Base-by-base conservation (phyloP, 2,888 invertebrate species). In the Phasia obesa region DNA sequence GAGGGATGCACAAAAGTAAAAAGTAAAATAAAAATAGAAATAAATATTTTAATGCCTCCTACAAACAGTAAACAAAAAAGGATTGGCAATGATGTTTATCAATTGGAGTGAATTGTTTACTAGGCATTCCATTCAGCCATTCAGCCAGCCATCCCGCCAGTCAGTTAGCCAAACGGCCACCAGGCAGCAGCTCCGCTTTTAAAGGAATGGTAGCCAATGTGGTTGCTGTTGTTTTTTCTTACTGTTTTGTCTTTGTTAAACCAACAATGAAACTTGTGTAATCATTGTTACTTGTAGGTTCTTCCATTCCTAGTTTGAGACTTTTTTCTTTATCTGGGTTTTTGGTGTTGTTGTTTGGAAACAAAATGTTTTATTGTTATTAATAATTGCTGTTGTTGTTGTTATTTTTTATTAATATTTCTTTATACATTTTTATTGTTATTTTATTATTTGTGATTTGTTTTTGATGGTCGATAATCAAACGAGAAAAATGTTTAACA, bases 391-490 rank as follows among this genome's bases (percentile, higher is more conserved):
- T 75, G 69, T 64, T 73, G 70, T 71, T 64, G 38, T 38, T 69
- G 64, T 75, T 62, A 25, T 13, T 73, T 77, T 49, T 79, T 78
- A 55, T 83, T 70, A 83, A 78, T 83, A 83, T 78, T 78, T 81
- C 71, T 81, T 81, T 81, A 76, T 81, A 71, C 13, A 77, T 74
- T 73, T 78, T 83, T 79, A 83, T 83, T 83, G 83, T 79, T 83
- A 75, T 83, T 83, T 83, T 83, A 83, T 83, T 83, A 83, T 76
- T 79, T 83, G 75, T 76, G 83, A 83, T 83, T 83, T 83, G 83
- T 79, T 79, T 79, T 79, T 76, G 83, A 83, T 83, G 71, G 23
- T 23, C 60, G 83, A 83, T 83, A 83, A 83, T 78, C 71, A 76
- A 76, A 23, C 9, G 11, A 73, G 55, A 57, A 73, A 55, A 73